Evolutionary conservation across 2,797 vertebrate genomes (phyloP), one percentile per base, ranked within the genome.

Genomic region (Pristis pectinata): DNA sequence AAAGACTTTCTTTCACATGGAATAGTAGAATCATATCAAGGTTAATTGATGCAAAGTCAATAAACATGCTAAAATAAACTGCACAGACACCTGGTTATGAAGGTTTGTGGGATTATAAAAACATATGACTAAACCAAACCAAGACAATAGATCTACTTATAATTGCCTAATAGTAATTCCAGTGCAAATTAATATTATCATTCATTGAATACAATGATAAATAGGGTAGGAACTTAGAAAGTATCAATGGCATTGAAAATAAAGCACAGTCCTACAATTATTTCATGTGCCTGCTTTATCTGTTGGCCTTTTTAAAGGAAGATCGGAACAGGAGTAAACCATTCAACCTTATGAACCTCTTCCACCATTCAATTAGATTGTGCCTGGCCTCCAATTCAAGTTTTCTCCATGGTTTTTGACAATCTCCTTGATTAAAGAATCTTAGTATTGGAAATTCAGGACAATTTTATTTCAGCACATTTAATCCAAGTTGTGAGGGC

Each of bases 71-170:
- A 41, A 93, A 70, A 41, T 30, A 44, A 93, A 93, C 37, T 44
- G 22, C 61, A 67, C 70, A 9, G 61, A 93, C 37, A 5, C n/a
- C 22, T 72, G 41, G 37, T 93, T 72, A 93, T 93, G 64, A 93
- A 72, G 64, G 22, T 72, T 93, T 93, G 37, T 10, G 11, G n/a
- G 37, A 72, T 93, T 72, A 72, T 44, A 27, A 64, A 59, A 93
- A 44, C 70, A 70, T 41, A 93, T 93, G 64, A 70, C 67, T 89
- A 93, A 70, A n/a, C n/a, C n/a, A n/a, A n/a, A n/a, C n/a, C n/a
- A n/a, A n/a, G n/a, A n/a, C n/a, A n/a, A n/a, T n/a, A n/a, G n/a
- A n/a, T n/a, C n/a, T n/a, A n/a, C n/a, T n/a, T 64, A 64, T 64
- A 15, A 15, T 15, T 64, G 61, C 61, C 10, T 15, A 64, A 64